phyloP scores from a whole-genome alignment of 2,113 vertebrate species.

The Aepyceros melampus region DNA sequence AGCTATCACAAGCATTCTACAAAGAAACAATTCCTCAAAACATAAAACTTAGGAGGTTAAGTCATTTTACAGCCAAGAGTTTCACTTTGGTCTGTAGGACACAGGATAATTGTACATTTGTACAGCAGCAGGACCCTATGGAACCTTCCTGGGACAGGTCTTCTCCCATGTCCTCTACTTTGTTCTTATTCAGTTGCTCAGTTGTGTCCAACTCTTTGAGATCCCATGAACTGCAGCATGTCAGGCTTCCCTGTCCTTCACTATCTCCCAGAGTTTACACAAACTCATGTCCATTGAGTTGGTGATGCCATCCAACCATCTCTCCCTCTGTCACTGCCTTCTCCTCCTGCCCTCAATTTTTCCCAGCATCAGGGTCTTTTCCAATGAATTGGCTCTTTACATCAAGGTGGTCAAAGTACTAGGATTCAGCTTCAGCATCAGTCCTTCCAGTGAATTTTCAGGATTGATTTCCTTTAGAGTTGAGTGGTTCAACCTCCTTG shows the following conservation, averaged over 20 bases:
- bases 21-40: not conserved
- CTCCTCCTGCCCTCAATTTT: not conserved
- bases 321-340: not conserved
- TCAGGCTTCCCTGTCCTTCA: not conserved
- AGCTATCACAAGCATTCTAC: not conserved
- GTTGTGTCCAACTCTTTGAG: rapidly evolving
- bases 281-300: not conserved
- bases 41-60: not conserved
- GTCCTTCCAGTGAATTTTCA: not conserved
- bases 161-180: not conserved
- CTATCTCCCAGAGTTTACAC: not conserved
- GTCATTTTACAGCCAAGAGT: not conserved
- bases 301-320: not conserved
- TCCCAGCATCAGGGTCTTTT: not conserved
- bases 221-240: not conserved
- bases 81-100: not conserved
- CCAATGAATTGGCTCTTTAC: rapidly evolving
- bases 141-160: not conserved
- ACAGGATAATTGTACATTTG: not conserved
- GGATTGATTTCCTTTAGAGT: not conserved
- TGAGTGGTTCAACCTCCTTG: not conserved
- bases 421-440: not conserved
- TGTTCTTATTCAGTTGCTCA: not conserved
- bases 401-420: not conserved
- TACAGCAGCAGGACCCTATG: not conserved